These are phyloP conservation scores for Tiliacea aurago DNA, from an alignment of 2,888 invertebrate genomes.

Conservation along the genomic window DNA sequence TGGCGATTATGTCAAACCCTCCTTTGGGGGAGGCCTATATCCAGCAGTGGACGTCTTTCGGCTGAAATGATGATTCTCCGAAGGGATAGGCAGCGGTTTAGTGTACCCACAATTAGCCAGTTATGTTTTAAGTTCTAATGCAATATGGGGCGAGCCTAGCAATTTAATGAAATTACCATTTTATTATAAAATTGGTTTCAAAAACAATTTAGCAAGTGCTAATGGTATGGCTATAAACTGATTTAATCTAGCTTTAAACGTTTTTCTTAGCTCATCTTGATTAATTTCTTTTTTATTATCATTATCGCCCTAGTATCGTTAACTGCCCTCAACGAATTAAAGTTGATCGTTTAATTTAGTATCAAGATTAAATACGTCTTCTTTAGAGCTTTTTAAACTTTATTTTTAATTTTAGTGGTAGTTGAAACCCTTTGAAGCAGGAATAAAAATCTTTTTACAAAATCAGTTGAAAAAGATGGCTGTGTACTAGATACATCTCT, in stretches of 20 bases:
- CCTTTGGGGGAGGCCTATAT: no score
- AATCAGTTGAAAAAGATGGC: neutral
- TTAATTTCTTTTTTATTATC: constrained; percentile 4
- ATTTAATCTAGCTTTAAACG: neutral
- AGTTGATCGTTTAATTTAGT: constrained; percentile 5
- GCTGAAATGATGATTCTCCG: no score
- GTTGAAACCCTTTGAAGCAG: neutral
- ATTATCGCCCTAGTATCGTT: neutral
- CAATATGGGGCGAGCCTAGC: no score
- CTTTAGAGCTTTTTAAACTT: neutral
- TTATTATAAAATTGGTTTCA: neutral
- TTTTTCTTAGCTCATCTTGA: neutral
- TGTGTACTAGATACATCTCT: neutral
- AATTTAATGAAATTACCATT: neutral
- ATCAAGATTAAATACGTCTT: constrained; percentile 6
- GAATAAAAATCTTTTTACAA: neutral
- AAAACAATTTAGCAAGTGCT: neutral
- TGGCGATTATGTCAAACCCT: no score
- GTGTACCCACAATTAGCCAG: no score
- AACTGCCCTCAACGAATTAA: neutral
- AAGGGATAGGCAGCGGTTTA: no score
- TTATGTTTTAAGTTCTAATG: no score
- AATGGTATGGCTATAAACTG: neutral
- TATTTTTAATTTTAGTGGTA: constrained; percentile 1
- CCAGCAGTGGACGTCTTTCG: no score